Conservation (phyloP, 2,797 vertebrate species). For the Siniperca obscura region DNA sequence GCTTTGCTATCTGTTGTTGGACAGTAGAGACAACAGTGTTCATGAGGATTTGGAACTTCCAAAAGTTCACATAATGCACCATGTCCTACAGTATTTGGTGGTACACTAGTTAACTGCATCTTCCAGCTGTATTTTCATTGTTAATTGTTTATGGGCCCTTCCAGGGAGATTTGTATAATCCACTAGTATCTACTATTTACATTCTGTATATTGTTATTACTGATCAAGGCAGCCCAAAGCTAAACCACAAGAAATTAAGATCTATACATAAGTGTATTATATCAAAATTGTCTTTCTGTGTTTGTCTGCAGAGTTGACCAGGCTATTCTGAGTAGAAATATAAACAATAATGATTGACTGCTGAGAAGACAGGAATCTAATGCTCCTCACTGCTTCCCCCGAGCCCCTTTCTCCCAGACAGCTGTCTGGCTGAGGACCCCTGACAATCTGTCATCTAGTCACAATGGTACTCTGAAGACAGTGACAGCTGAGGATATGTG, state of each 20-base stretch:
- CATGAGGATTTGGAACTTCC: conserved; percentile 46
- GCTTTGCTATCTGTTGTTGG: conserved; percentile 92
- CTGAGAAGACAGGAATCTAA: conserved; percentile 77
- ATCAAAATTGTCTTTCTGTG: conserved; percentile 26
- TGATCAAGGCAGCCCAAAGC: conserved; percentile 2
- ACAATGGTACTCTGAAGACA: conserved; percentile 75
- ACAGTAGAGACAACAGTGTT: conserved; percentile 46
- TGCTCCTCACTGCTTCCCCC: conserved; percentile 55
- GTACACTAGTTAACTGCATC: neutral
- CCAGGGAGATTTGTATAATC: conserved; percentile 7
- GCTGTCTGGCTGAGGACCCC: conserved; percentile 79
- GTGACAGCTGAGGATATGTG: conserved; percentile 82
- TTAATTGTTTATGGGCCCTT: neutral
- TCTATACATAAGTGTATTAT: conserved; percentile 20
- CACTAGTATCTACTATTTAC: neutral
- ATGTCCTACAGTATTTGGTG: neutral
- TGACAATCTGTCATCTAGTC: conserved; percentile 81
- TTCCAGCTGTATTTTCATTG: neutral
- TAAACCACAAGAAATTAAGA: neutral
- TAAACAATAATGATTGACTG: conserved; percentile 79
- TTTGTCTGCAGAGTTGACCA: conserved; percentile 53
- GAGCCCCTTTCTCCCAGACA: conserved; percentile 74
- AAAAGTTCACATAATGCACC: conserved; percentile 13
- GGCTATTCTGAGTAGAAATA: conserved; percentile 71
- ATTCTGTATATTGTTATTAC: neutral